Conservation (phyloP, 2,888 invertebrate species). For the Sinhomidia bicolor region DNA sequence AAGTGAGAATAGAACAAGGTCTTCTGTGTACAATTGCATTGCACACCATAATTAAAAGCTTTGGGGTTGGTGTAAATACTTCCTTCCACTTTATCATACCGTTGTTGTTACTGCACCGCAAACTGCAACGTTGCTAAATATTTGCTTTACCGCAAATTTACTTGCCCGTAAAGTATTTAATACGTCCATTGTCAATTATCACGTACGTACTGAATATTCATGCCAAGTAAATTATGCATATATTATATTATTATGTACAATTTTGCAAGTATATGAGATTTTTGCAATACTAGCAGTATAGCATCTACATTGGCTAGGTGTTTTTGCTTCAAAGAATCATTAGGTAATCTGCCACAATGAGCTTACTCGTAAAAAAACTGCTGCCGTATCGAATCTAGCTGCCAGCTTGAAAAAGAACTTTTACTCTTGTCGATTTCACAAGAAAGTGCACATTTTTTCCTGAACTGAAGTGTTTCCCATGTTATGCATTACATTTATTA, state of each 20-base stretch:
- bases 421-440: not conserved
- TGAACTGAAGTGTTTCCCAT: not conserved
- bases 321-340: not conserved
- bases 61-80: not conserved
- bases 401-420: not conserved
- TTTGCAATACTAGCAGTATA: no score
- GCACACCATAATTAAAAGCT: not conserved
- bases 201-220: not conserved
- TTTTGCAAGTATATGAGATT: no score
- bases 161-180: not conserved
- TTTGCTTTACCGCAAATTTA: not conserved
- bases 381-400: not conserved
- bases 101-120: not conserved
- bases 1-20: constrained; percentile 7
- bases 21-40: not conserved
- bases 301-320: no score
- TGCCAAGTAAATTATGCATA: no score
- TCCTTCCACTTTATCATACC: not conserved
- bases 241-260: no score
- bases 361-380: not conserved
- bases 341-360: not conserved
- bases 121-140: not conserved
- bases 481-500: not conserved
- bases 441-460: not conserved
- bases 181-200: not conserved